Evolutionary conservation across 2,113 vertebrate species (phyloP).

Genomic region (Alethe castanea): DNA sequence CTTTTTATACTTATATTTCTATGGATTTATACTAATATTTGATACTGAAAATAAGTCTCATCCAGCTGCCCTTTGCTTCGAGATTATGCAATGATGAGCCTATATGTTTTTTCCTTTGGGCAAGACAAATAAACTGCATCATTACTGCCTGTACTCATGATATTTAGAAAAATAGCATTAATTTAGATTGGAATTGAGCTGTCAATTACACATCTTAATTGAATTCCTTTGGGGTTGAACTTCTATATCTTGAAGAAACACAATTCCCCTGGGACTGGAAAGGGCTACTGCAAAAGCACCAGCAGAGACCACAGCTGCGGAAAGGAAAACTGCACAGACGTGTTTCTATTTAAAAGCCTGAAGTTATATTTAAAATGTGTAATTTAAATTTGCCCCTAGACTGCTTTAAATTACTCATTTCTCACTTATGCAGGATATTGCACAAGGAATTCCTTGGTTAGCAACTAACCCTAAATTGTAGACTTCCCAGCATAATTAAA

Average conservation of each 20-base stretch:
- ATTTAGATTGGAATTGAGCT: neutral
- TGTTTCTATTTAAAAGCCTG: constrained; percentile 55
- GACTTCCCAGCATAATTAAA: constrained; percentile 70
- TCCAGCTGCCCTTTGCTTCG: constrained; percentile 15
- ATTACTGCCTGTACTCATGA: neutral
- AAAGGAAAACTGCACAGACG: constrained; percentile 49
- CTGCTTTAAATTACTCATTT: constrained; percentile 76
- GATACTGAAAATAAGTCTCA: neutral
- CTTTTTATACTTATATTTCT: neutral
- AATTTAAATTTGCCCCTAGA: constrained; percentile 76
- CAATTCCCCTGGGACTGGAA: neutral
- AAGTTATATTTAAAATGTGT: constrained; percentile 71
- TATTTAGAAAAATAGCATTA: constrained; percentile 16
- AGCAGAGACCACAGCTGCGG: constrained; percentile 54
- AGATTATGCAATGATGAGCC: constrained; percentile 14
- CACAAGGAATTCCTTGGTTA: constrained; percentile 73
- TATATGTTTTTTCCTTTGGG: neutral
- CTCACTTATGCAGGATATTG: constrained; percentile 76
- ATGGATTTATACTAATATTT: neutral
- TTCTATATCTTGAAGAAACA: neutral
- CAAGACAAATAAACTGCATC: constrained; percentile 32
- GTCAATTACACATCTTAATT: neutral
- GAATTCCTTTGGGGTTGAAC: neutral
- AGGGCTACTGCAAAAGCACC: constrained; percentile 41
- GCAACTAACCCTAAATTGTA: constrained; percentile 58